These are phyloP conservation scores for Melanotaenia pygmaea DNA, from an alignment of 2,797 vertebrate genomes.

Conservation along the genomic window DNA sequence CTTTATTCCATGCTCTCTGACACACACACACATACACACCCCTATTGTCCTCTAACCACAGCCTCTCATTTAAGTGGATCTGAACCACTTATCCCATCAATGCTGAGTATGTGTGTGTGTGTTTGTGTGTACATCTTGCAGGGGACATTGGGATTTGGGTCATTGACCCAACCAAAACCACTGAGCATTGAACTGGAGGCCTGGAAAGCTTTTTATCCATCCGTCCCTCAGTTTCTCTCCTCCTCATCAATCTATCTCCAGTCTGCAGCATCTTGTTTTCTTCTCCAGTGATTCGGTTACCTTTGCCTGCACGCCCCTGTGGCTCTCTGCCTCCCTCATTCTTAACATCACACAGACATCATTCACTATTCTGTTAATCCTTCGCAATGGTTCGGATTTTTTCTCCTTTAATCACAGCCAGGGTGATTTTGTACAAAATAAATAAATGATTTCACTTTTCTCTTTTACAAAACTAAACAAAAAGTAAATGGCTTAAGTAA, in stretches of 20 bases:
- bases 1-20: conserved; percentile 19
- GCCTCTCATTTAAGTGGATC: conserved; percentile 61
- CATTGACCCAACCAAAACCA: conserved; percentile 55
- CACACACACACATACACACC: conserved; percentile 9
- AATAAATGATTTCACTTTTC: background rate
- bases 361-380: conserved; percentile 1
- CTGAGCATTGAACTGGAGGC: conserved; percentile 51
- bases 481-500: no score
- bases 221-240: conserved; percentile 38
- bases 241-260: conserved; percentile 55
- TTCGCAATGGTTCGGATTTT: background rate
- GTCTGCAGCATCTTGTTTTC: conserved; percentile 65
- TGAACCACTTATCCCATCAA: conserved; percentile 65
- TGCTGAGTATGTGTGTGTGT: conserved; percentile 7
- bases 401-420: background rate
- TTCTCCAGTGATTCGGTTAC: conserved; percentile 58
- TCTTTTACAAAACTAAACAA: background rate
- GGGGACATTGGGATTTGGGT: conserved; percentile 26
- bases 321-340: background rate
- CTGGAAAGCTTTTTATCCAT: conserved; percentile 63
- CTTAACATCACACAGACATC: background rate
- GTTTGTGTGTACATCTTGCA: conserved; percentile 5
- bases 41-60: conserved; percentile 50
- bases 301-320: conserved; percentile 16
- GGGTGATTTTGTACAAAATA: background rate